Base-by-base conservation (phyloP, 2,888 invertebrate species). In the Hydroisotoma schaefferi region DNA sequence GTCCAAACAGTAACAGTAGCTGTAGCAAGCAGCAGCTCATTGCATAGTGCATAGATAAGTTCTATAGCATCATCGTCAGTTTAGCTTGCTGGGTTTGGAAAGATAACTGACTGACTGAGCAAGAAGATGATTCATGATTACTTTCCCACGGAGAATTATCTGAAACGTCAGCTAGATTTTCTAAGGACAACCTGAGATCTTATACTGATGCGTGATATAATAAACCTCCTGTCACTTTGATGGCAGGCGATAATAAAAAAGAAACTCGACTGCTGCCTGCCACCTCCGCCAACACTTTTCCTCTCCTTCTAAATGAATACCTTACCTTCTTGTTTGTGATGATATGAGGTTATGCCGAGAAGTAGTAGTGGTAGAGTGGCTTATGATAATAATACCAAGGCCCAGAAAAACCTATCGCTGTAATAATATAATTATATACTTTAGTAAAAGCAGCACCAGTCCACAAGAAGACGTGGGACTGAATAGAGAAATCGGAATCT, bases 101-200 rank as follows among this genome's bases (percentile, higher is more conserved):
- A 46, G 46, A 46, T 46, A 46, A 46, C 25, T n/a, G n/a, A n/a
- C n/a, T n/a, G n/a, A n/a, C n/a, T 46, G 46, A 23, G 25, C 6
- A 46, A 46, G 46, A 22, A 46, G 46, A 46, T 46, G 46, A 46
- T 46, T 46, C 46, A 46, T 46, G 46, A 46, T 46, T 46, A 46
- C 46, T 20, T 46, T 46, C 25, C 23, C 25, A 23, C 23, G 46
- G 25, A 23, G 46, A 46, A 15, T 40, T 40, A 40, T 40, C 40
- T 18, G 40, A 40, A 40, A 40, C 40, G 40, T 40, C 40, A 40
- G 40, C 40, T 40, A 20, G 40, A 40, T 40, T 40, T 40, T 40
- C 40, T 40, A 18, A 40, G 15, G 40, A 40, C 40, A 40, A 20
- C 8, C n/a, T 4, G 8, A 40, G 40, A 40, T 40, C 40, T 40